These are phyloP conservation scores for Scartelaos histophorus DNA, from an alignment of 2,113 vertebrate species.

Conservation along the genomic window DNA sequence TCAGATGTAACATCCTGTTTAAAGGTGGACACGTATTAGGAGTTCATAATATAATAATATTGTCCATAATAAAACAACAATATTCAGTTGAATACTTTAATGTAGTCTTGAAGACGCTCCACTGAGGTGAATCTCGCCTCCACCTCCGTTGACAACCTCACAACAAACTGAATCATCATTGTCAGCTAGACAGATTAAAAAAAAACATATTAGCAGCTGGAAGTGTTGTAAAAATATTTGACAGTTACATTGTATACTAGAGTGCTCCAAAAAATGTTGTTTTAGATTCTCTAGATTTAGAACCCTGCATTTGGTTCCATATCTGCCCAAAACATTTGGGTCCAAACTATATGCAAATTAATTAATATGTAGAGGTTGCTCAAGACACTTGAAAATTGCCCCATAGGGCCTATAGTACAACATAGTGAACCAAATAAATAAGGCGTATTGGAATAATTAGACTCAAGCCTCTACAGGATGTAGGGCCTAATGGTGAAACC, in stretches of 20 bases:
- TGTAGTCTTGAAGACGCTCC: slow-evolving; percentile 79
- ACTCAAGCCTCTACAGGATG: too few species aligned
- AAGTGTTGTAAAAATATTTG: slow-evolving; percentile 11
- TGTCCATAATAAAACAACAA: background rate
- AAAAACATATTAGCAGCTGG: background rate
- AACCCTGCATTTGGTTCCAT: too few species aligned
- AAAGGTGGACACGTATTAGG: background rate
- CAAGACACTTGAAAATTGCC: too few species aligned
- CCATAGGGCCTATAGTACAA: too few species aligned
- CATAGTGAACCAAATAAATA: too few species aligned
- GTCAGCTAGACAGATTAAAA: slow-evolving; percentile 70
- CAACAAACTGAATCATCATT: slow-evolving; percentile 77
- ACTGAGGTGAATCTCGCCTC: slow-evolving; percentile 82
- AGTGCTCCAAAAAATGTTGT: too few species aligned
- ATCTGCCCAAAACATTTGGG: too few species aligned
- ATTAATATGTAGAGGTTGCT: too few species aligned
- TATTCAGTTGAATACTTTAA: slow-evolving; percentile 45
- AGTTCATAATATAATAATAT: slow-evolving; percentile 10
- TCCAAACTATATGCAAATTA: too few species aligned
- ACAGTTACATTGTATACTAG: background rate
- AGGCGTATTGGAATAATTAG: too few species aligned
- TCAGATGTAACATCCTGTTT: slow-evolving; percentile 76
- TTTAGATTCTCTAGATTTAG: too few species aligned
- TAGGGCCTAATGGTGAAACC: too few species aligned
- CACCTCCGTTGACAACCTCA: slow-evolving; percentile 72